A percentile compares a stretch with the other conserved stretches of the same genome.
phyloP scores from a whole-genome alignment of 2,113 vertebrate species.

The Ochotona curzoniae region DNA sequence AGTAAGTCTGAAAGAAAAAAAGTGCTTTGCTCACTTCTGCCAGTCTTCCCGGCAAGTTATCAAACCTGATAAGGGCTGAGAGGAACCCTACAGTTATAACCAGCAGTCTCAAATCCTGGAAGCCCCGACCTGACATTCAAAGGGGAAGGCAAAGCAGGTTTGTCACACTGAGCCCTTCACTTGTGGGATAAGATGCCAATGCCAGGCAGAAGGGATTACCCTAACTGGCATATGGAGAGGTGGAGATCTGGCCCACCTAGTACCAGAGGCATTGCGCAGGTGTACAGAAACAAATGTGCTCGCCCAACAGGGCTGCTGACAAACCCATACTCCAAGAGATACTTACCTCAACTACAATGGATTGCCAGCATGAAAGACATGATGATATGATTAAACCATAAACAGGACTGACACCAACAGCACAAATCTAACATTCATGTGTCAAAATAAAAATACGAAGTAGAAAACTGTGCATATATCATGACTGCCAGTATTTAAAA shows the following conservation, averaged over 20 bases:
- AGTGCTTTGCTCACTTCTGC: neutral
- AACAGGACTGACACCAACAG: neutral
- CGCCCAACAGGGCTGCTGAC: neutral
- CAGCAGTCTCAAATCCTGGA: neutral
- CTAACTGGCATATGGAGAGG: neutral
- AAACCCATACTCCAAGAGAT: neutral
- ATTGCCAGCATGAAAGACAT: slow-evolving; percentile 18
- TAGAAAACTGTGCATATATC: neutral
- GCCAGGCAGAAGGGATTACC: neutral
- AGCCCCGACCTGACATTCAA: neutral
- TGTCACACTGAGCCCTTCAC: neutral
- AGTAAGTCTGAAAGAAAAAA: neutral
- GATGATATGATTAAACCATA: neutral
- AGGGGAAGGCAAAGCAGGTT: neutral
- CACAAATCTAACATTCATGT: neutral
- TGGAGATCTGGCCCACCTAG: neutral
- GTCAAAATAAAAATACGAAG: slow-evolving; percentile 46
- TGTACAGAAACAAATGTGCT: neutral
- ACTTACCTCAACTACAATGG: neutral
- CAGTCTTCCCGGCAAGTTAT: neutral
- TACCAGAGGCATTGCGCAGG: neutral
- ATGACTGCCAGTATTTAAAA: neutral
- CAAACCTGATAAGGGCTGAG: accelerated
- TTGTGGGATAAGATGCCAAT: neutral
- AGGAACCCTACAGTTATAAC: neutral